Conservation (phyloP, 2,113 vertebrate species). For the Psittacara wagleri region DNA sequence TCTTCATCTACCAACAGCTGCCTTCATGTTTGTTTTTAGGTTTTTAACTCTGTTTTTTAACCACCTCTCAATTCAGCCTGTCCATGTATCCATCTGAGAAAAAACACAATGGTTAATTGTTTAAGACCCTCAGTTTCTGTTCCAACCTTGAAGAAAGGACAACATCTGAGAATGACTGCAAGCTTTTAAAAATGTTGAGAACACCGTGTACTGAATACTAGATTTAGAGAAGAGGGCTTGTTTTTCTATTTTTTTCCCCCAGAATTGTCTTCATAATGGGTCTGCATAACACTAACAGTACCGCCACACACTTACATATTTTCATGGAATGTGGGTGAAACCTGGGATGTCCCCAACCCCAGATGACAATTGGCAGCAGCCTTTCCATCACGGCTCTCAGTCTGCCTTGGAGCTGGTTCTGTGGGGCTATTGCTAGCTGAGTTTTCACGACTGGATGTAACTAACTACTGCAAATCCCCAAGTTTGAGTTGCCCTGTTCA, state of each 20-base stretch:
- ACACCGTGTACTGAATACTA: neutral
- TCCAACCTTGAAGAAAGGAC: neutral
- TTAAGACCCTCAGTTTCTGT: neutral
- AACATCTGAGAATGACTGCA: neutral
- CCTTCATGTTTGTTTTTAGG: neutral
- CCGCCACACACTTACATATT: neutral
- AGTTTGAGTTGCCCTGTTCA: neutral
- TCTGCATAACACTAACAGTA: neutral
- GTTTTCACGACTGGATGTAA: neutral
- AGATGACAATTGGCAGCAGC: neutral
- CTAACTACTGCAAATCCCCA: neutral
- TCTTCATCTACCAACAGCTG: neutral
- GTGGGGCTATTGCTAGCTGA: accelerated
- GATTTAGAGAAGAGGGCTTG: neutral
- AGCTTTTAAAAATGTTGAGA: neutral
- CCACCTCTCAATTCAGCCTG: neutral
- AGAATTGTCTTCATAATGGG: neutral
- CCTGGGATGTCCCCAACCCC: neutral
- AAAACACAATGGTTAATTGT: neutral
- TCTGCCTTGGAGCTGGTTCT: accelerated
- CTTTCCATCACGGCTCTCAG: accelerated
- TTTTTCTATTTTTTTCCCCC: neutral
- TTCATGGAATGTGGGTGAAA: neutral
- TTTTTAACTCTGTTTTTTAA: neutral
- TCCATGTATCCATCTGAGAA: neutral